Evolutionary conservation across 2,797 vertebrate genomes (phyloP), one percentile per base, ranked within the genome.

Genomic region (Garrulus glandarius): DNA sequence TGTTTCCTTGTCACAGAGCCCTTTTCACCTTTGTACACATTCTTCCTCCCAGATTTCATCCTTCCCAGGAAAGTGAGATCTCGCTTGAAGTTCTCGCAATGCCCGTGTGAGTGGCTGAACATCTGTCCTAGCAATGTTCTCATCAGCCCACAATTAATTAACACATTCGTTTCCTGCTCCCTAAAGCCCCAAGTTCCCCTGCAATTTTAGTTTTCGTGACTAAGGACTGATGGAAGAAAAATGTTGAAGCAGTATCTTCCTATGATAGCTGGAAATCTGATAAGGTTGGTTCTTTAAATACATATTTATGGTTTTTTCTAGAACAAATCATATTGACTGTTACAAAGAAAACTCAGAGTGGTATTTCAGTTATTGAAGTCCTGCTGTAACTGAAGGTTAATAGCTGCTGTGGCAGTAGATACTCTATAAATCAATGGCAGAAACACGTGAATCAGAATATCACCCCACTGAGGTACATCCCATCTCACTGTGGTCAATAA

Each of bases 341-440:
- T 36, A 44, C 8, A 77, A 94, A 92, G 80, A 94, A 95, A 96
- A 94, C 39, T 64, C 61, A 30, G 52, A 82, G 24, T 47, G 75
- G 44, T 77, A 87, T 91, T 95, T 95, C 84, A 81, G 37, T 71
- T 95, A 84, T 93, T 89, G 46, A 89, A 97, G 83, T 95, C 86
- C 88, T 94, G 56, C 37, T 90, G 77, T 80, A 85, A 76, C 69
- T 85, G 89, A 94, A 96, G 87, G 94, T 96, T 87, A 92, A 87
- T 90, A 92, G 90, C 84, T 83, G 75, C 46, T 89, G 87, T 94
- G 81, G 89, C 85, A 95, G 89, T 84, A 90, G 67, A 84, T 89
- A 87, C 16, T 93, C 89, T 63, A 93, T 89, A 95, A 92, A 95
- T 96, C 96, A 89, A 93, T 95, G 63, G 53, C 79, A 96, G 36